Percentiles rank a stretch among this genome's conserved stretches.
These are phyloP conservation scores for Coelinius sp. DNA, from an alignment of 2,888 invertebrate genomes.

Conservation along the genomic window DNA sequence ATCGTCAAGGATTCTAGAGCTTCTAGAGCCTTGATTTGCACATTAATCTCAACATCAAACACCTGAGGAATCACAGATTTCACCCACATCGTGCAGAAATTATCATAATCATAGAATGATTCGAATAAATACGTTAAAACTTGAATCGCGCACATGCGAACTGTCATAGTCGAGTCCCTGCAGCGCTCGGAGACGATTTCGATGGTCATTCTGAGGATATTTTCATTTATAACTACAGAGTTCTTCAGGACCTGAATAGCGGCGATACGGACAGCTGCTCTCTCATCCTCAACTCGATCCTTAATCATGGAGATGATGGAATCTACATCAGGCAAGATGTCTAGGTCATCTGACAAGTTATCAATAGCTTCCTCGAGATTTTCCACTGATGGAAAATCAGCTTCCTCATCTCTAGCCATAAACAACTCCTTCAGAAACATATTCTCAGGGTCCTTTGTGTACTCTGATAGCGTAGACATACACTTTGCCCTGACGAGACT, in stretches of 20 bases:
- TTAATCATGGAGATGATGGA: constrained; percentile 68
- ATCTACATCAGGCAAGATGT: constrained; percentile 62
- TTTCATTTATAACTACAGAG: constrained; percentile 51
- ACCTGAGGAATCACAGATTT: constrained; percentile 72
- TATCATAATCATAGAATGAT: constrained; percentile 65
- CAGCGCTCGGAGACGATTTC: constrained; percentile 64
- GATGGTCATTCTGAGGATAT: constrained; percentile 45
- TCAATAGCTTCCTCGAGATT: constrained; percentile 51
- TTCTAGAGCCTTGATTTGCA: constrained; percentile 73
- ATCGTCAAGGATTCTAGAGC: constrained; percentile 71
- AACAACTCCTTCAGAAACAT: constrained; percentile 44
- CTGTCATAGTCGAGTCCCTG: constrained; percentile 72
- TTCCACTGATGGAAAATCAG: constrained; percentile 52
- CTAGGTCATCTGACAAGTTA: constrained; percentile 39
- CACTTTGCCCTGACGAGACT: constrained; percentile 77
- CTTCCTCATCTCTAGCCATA: constrained; percentile 40
- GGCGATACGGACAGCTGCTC: constrained; percentile 72
- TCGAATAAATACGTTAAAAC: constrained; percentile 72
- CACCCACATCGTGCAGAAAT: constrained; percentile 70
- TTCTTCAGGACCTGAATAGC: constrained; percentile 60
- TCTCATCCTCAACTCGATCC: constrained; percentile 71
- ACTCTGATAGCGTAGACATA: constrained; percentile 74
- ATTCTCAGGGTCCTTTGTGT: constrained; percentile 63
- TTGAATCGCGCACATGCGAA: constrained; percentile 72
- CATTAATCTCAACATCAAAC: constrained; percentile 74